These are phyloP conservation scores for Lithobates sylvaticus DNA, from an alignment of 2,797 vertebrate species.

Conservation along the genomic window DNA sequence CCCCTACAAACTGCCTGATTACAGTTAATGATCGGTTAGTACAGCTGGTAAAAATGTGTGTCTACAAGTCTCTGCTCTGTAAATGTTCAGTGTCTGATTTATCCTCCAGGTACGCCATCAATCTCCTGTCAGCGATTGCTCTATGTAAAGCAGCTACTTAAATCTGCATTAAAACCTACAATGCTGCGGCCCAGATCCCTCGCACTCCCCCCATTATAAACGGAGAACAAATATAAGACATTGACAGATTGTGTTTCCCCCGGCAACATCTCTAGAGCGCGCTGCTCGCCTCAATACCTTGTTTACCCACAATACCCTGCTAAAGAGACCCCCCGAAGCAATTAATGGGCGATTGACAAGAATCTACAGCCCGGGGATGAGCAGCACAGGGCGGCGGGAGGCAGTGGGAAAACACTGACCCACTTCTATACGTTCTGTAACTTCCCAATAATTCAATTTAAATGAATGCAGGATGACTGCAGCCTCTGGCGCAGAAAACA, in stretches of 20 bases:
- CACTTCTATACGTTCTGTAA: slow-evolving; percentile 70
- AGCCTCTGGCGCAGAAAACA: slow-evolving; percentile 63
- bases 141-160: slow-evolving; percentile 27
- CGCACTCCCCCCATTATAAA: background rate
- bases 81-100: background rate
- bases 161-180: slow-evolving; percentile 6
- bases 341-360: slow-evolving; percentile 74
- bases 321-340: slow-evolving; percentile 68
- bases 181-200: background rate
- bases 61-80: background rate
- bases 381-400: slow-evolving; percentile 35
- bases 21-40: background rate
- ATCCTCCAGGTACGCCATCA: slow-evolving; percentile 1
- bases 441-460: slow-evolving; percentile 73
- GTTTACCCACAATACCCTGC: slow-evolving; percentile 69
- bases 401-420: slow-evolving; percentile 73
- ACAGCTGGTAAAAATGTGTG: background rate
- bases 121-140: slow-evolving; percentile 21
- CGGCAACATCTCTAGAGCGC: slow-evolving; percentile 63
- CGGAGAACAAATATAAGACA: slow-evolving; percentile 53
- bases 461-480: slow-evolving; percentile 67
- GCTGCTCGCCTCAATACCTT: slow-evolving; percentile 54
- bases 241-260: slow-evolving; percentile 68
- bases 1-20: background rate
- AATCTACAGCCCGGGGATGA: slow-evolving; percentile 68